Conservation (phyloP, 2,797 vertebrate genomes). For the Chloroceryle amazona region DNA sequence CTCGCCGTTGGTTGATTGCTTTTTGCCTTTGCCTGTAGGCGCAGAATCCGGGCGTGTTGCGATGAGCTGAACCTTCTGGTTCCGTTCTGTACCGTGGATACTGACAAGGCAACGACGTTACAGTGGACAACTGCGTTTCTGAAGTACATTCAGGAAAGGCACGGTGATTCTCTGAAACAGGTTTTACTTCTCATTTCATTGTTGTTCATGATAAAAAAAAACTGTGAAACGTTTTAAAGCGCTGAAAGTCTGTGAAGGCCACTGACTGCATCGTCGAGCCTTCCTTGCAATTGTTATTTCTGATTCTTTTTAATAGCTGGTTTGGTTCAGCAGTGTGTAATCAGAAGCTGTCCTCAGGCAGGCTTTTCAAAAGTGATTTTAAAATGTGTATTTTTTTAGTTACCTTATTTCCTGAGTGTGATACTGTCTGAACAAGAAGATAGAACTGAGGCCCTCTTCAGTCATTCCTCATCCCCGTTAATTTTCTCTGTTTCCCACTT, state of each 20-base stretch:
- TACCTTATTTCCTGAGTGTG: background rate
- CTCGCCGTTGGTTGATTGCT: rapidly evolving
- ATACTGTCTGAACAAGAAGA: background rate
- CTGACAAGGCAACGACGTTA: conserved; percentile 93
- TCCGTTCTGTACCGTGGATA: conserved; percentile 90
- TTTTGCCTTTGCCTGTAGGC: conserved; percentile 77
- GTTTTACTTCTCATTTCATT: conserved; percentile 68
- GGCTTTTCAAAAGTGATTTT: background rate
- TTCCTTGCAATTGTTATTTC: background rate
- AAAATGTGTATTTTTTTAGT: background rate
- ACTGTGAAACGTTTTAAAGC: background rate
- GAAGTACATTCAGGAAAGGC: conserved; percentile 88
- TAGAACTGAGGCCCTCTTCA: background rate
- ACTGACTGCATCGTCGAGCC: background rate
- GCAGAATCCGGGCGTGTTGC: conserved; percentile 91
- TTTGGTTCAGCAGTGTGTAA: background rate
- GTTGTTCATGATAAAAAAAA: background rate
- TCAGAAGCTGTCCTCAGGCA: background rate
- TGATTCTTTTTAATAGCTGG: background rate
- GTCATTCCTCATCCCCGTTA: rapidly evolving
- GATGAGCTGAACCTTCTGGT: conserved; percentile 93
- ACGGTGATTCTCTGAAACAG: conserved; percentile 91
- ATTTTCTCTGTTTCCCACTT: background rate
- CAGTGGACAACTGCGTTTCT: conserved; percentile 92
- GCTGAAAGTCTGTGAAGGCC: background rate